Evolutionary conservation across 2,888 invertebrate species (phyloP).

Genomic region (Lasioglossum marginatum): DNA sequence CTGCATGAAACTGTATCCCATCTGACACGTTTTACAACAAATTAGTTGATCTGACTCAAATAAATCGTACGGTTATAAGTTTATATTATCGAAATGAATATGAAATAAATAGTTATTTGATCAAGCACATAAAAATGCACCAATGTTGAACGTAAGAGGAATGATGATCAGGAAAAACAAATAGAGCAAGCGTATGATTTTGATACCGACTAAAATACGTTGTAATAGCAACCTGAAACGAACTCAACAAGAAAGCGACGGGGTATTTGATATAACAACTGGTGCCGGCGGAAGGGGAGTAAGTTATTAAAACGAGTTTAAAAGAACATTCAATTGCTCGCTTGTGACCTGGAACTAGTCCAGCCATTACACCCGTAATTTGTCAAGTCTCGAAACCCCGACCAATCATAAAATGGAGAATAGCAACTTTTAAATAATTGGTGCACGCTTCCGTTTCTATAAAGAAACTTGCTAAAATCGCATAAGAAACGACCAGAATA

Average conservation of each 20-base stretch:
- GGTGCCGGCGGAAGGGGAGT: not conserved
- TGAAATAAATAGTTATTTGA: too few relatives aligned
- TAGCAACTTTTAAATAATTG: constrained; percentile 29
- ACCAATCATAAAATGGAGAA: constrained; percentile 4
- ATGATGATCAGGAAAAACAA: too few relatives aligned
- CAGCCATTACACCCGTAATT: constrained; percentile 29
- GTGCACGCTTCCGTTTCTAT: not conserved
- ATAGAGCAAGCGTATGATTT: too few relatives aligned
- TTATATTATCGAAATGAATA: too few relatives aligned
- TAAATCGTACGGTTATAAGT: too few relatives aligned
- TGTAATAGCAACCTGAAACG: not conserved
- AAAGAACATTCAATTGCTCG: constrained; percentile 24
- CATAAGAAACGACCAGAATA: not conserved
- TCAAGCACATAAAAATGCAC: too few relatives aligned
- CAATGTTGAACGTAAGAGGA: too few relatives aligned
- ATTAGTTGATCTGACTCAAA: not conserved
- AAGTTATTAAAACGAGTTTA: constrained; percentile 29
- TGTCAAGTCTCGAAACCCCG: constrained; percentile 26
- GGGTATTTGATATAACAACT: not conserved
- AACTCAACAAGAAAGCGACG: constrained; percentile 1
- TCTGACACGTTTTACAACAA: not conserved
- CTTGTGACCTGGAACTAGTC: constrained; percentile 14
- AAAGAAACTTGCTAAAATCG: constrained; percentile 38
- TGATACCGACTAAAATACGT: not conserved
- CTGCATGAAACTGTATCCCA: not conserved